A percentile compares a stretch with the other conserved stretches of the same genome.
phyloP scores from a whole-genome alignment of 2,797 vertebrate species.

The Eidolon dupreanum region DNA sequence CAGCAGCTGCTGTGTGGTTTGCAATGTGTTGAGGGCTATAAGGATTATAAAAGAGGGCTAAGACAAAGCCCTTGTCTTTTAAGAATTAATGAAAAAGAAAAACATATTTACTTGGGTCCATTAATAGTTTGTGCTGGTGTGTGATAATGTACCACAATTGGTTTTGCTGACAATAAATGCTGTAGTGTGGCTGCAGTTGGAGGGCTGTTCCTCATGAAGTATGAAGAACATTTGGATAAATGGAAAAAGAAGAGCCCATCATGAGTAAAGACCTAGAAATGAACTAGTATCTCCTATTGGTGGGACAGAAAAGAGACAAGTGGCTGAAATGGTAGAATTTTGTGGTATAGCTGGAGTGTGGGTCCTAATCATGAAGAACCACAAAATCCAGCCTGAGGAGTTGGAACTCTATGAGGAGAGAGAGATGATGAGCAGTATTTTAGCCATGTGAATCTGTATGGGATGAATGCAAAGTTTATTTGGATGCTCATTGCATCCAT shows the following conservation, averaged over 20 bases:
- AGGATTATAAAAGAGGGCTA: constrained; percentile 9
- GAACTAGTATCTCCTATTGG: not conserved
- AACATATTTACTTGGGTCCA: not conserved
- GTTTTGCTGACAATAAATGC: not conserved
- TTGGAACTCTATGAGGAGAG: not conserved
- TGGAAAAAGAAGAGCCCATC: not conserved
- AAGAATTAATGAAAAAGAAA: constrained; percentile 56
- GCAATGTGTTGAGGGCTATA: constrained; percentile 20
- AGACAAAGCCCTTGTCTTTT: constrained; percentile 56
- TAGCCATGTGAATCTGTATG: not conserved
- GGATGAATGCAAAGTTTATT: not conserved
- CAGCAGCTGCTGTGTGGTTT: constrained; percentile 33
- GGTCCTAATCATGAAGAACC: not conserved
- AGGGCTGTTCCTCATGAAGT: not conserved
- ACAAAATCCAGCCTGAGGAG: not conserved
- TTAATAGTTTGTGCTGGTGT: constrained; percentile 9
- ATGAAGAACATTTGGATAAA: not conserved
- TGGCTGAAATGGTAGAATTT: constrained; percentile 3
- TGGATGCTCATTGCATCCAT: not conserved
- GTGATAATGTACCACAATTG: not conserved
- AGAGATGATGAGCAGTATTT: not conserved
- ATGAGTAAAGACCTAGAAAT: not conserved
- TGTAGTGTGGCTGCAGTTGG: not conserved
- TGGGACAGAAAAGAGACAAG: not conserved
- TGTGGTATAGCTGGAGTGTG: not conserved